phyloP scores from a whole-genome alignment of 1,140 invertebrate genomes.

The Limonius californicus region DNA sequence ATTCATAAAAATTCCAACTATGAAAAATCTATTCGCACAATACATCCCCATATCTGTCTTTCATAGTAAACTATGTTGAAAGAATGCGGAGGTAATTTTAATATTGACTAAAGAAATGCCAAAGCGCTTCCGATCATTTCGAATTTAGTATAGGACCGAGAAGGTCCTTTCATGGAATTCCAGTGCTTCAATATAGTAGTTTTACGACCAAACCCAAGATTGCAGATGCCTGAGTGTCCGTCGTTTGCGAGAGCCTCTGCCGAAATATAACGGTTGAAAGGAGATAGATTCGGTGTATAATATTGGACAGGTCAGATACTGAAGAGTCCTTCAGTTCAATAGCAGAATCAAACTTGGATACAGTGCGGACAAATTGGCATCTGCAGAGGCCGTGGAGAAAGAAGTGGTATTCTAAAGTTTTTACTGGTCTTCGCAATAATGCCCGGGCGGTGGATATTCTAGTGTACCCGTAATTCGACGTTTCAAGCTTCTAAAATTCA shows the following conservation, averaged over 20 bases:
- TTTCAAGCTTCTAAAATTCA: no score
- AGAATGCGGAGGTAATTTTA: constrained; percentile 5
- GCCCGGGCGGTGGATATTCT: no score
- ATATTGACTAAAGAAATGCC: constrained; percentile 2
- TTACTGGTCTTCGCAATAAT: no score
- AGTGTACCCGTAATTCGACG: no score
- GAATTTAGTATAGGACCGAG: constrained; percentile 10
- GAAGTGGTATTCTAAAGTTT: no score
- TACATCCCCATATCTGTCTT: no score
- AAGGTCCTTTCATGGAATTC: constrained; percentile 6
- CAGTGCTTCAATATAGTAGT: constrained; percentile 8
- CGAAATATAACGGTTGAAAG: constrained; percentile 10
- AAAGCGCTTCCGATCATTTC: constrained; percentile 4
- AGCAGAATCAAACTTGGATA: not conserved
- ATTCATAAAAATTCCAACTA: no score
- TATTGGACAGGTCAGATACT: constrained; percentile 12
- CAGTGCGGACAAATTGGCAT: not conserved
- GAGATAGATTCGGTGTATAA: constrained; percentile 5
- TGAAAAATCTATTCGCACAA: no score
- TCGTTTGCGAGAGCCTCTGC: not conserved
- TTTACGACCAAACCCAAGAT: constrained; percentile 9
- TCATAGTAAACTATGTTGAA: not conserved
- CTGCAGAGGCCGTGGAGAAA: not conserved
- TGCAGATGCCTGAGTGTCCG: constrained; percentile 11
- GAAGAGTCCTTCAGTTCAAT: constrained; percentile 3